Percentiles rank a stretch among this genome's conserved stretches.
phyloP scores from a whole-genome alignment of 2,113 vertebrate genomes.

The Cephalophus harveyi region DNA sequence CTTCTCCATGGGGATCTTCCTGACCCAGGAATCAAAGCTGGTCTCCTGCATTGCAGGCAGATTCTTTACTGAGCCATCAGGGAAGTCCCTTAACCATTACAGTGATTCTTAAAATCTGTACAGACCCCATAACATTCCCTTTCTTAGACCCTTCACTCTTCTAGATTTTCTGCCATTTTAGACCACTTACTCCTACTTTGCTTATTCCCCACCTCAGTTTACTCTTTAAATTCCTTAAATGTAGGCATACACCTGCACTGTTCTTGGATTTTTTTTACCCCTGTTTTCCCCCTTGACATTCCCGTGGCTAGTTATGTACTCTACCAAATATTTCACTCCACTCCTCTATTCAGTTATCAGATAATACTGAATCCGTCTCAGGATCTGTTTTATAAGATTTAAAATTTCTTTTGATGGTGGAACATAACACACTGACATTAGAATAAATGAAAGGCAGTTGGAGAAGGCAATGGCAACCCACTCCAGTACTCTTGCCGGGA shows the following conservation, averaged over 20 bases:
- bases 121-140: background rate
- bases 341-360: background rate
- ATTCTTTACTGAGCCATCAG: background rate
- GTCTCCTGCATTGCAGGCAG: background rate
- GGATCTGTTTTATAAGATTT: background rate
- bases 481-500: no score
- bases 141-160: background rate
- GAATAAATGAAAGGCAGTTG: background rate
- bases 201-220: background rate
- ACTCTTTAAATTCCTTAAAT: background rate
- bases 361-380: background rate
- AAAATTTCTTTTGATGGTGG: background rate
- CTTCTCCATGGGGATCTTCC: background rate
- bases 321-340: background rate
- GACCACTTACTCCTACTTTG: background rate
- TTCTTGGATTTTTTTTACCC: background rate
- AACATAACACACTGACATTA: background rate
- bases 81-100: background rate
- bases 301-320: background rate
- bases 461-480: no score
- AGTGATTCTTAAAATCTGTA: background rate
- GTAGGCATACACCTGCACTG: background rate
- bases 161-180: background rate
- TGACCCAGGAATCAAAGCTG: background rate
- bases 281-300: background rate